Base-by-base conservation (phyloP, 2,888 invertebrate species). In the Pollenia labialis region DNA sequence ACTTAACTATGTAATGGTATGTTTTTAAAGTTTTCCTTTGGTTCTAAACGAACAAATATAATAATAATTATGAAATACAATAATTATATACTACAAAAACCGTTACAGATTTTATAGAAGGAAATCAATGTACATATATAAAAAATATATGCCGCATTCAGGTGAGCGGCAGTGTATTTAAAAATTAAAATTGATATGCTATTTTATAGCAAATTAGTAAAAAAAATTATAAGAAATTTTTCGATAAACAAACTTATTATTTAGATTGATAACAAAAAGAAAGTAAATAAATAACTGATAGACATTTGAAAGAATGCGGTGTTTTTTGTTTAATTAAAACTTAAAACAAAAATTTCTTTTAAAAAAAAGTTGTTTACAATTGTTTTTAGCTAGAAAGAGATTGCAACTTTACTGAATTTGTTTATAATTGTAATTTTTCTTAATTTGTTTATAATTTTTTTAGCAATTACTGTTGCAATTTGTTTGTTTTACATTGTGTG, bases 261-360 rank as follows among this genome's bases (percentile, higher is more conserved):
- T n/a, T 14, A 69, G 40, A 62, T 52, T 56, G 56, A 77, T 56
- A 56, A 10, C 3, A 46, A 18, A 56, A 54, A 46, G 66, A 68
- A 68, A 56, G 18, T 18, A 50, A 48, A 16, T 56, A 56, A 66
- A 56, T 77, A 50, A 14, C 46, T 23, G 12, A 50, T 23, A 12
- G 56, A 18, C 14, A 40, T 76, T 32, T 14, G n/a, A 68, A 58
- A 69, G 58, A 48, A 72, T 40, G 81, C 81, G 68, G 74, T 81
- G 11, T 32, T 81, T 68, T 74, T 42, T 68, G 42, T 58, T 60
- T 74, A 74, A 81, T 81, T 74, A 40, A 52, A 75, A 58, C 40
- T 12, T n/a, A 46, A 46, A 46, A 23, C 16, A 44, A 60, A 44
- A 42, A 40, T 44, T 48, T 23, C 46, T 18, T 23, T 48, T 52